Conservation (phyloP, 2,113 vertebrate genomes). For the Falco punctatus region DNA sequence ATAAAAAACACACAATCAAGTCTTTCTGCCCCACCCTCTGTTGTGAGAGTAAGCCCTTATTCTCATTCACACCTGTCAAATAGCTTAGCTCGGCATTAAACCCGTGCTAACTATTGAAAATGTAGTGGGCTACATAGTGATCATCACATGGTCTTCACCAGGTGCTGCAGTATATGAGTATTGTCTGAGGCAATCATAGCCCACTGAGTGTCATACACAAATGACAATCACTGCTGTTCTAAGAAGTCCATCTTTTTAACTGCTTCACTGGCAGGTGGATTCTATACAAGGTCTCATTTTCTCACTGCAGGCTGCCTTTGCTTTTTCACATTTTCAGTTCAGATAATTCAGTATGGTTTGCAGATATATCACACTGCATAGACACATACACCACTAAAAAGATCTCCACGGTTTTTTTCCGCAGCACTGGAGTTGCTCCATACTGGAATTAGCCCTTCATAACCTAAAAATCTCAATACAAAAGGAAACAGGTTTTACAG, state of each 20-base stretch:
- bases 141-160: not conserved
- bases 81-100: not conserved
- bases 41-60: not conserved
- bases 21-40: not conserved
- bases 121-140: not conserved
- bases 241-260: not conserved
- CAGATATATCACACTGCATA: not conserved
- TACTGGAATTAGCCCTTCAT: not conserved
- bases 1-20: not conserved
- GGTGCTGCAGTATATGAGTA: not conserved
- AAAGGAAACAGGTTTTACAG: not conserved
- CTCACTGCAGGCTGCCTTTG: conserved; percentile 24
- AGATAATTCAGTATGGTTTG: conserved; percentile 19
- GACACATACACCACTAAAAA: not conserved
- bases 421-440: not conserved
- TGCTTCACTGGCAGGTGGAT: conserved; percentile 27
- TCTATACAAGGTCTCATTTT: conserved; percentile 20
- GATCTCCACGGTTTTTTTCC: not conserved
- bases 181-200: conserved; percentile 4
- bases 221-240: conserved; percentile 9
- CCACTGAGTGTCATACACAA: not conserved
- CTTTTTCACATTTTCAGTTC: not conserved
- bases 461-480: not conserved
- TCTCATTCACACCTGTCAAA: not conserved
- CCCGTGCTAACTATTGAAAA: not conserved